Evolutionary conservation across 2,797 vertebrate genomes (phyloP).

Genomic region (Microctenopoma stevenorrisi): DNA sequence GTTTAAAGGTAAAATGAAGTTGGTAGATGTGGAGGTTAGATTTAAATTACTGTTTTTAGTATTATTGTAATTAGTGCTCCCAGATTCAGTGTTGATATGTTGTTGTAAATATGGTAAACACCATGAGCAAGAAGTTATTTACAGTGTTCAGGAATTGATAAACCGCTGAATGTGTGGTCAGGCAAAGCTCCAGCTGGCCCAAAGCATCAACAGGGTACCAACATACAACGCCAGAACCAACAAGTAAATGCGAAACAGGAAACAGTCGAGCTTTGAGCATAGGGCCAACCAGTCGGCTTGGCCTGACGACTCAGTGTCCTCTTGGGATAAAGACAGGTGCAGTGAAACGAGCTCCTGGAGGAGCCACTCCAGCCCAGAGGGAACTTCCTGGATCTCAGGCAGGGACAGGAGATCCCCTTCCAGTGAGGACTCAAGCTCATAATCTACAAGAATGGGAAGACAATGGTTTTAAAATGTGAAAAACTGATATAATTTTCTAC

Average conservation of each 20-base stretch:
- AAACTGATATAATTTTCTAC: background rate
- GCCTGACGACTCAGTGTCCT: slow-evolving; percentile 69
- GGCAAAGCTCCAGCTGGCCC: slow-evolving; percentile 85
- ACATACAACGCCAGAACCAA: slow-evolving; percentile 81
- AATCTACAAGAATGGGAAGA: slow-evolving; percentile 63
- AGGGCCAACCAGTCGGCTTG: slow-evolving; percentile 84
- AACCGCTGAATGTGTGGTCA: slow-evolving; percentile 45
- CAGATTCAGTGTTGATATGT: background rate
- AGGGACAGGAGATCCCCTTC: slow-evolving; percentile 80
- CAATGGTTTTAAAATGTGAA: background rate
- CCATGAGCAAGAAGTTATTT: background rate
- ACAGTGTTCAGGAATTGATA: background rate
- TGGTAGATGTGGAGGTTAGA: background rate
- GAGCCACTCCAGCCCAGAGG: slow-evolving; percentile 80
- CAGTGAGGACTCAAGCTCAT: slow-evolving; percentile 71
- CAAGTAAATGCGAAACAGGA: slow-evolving; percentile 87
- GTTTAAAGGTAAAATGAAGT: background rate
- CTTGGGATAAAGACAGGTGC: slow-evolving; percentile 76
- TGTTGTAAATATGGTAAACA: background rate
- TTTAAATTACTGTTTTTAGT: background rate
- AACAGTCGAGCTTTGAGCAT: slow-evolving; percentile 83
- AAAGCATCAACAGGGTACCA: slow-evolving; percentile 84
- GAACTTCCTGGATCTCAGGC: slow-evolving; percentile 60
- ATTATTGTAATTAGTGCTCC: background rate
- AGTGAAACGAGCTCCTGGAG: slow-evolving; percentile 84